phyloP scores from a whole-genome alignment of 1,140 invertebrate species.

The Scaptodrosophila lebanonensis region DNA sequence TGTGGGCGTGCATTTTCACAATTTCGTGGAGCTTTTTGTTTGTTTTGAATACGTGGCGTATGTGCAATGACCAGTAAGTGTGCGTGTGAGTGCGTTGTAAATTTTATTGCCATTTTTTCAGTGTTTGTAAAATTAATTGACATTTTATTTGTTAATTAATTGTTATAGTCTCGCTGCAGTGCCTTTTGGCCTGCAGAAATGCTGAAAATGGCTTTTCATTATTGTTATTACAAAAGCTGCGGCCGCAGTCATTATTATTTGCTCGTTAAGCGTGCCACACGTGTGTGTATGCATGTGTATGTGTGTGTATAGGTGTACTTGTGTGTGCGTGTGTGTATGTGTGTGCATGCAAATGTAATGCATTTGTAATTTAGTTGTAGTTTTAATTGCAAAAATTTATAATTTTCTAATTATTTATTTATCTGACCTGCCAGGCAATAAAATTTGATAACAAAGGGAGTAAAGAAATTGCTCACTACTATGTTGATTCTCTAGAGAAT shows the following conservation, averaged over 20 bases:
- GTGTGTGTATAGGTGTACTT: no score
- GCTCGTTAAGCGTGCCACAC: conserved; percentile 48
- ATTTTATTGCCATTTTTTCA: conserved; percentile 67
- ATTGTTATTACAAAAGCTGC: conserved; percentile 73
- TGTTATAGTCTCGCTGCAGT: conserved; percentile 52
- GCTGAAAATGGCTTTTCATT: conserved; percentile 67
- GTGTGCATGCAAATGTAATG: conserved; percentile 46
- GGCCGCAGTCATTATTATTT: conserved; percentile 70
- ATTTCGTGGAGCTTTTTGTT: conserved; percentile 35
- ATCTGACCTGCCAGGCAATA: conserved; percentile 24
- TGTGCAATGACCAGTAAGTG: conserved; percentile 19
- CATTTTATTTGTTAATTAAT: conserved; percentile 76
- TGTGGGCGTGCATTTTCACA: no score
- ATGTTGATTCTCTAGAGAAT: no score
- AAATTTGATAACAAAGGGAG: no score
- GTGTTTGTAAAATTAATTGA: conserved; percentile 75
- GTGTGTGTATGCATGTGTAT: background rate
- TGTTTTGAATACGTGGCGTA: conserved; percentile 29
- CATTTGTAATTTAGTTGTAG: conserved; percentile 75
- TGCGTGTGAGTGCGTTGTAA: conserved; percentile 33
- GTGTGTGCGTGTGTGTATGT: conserved; percentile 9
- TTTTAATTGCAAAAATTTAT: conserved; percentile 73
- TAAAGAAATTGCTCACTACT: no score
- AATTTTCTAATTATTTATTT: conserved; percentile 72
- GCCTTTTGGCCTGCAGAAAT: conserved; percentile 30